Evolutionary conservation across 2,797 vertebrate species (phyloP).

Genomic region (Tiaroga cobitis): DNA sequence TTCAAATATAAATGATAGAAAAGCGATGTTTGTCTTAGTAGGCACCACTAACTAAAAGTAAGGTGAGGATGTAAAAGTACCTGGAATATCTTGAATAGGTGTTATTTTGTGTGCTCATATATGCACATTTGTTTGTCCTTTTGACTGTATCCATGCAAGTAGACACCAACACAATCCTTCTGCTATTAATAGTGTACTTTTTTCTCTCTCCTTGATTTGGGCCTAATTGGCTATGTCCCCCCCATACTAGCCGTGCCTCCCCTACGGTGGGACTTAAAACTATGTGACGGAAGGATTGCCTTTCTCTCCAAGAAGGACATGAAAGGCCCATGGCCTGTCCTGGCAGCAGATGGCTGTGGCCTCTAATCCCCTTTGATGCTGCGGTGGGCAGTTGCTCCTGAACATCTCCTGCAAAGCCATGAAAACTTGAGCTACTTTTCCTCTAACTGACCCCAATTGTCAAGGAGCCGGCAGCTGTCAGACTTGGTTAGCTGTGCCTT

Average conservation of each 20-base stretch:
- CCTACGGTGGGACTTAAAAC: constrained; percentile 36
- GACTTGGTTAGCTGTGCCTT: constrained; percentile 78
- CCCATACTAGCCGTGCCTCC: constrained; percentile 30
- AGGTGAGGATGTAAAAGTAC: not conserved
- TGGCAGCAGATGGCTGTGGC: constrained; percentile 81
- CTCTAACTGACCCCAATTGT: constrained; percentile 84
- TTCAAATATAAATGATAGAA: not conserved
- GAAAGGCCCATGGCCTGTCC: constrained; percentile 77
- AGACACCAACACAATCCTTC: not conserved
- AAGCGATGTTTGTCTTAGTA: not conserved
- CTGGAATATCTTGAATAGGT: not conserved
- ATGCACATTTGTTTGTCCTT: constrained; percentile 1
- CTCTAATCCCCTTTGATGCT: constrained; percentile 85
- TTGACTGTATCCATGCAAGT: not conserved
- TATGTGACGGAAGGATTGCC: constrained; percentile 49
- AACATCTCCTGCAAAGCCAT: constrained; percentile 81
- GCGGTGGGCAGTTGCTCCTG: constrained; percentile 80
- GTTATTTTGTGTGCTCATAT: not conserved
- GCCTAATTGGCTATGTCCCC: constrained; percentile 45
- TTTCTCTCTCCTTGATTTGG: constrained; percentile 33
- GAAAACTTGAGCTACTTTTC: constrained; percentile 85
- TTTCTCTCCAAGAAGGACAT: constrained; percentile 71
- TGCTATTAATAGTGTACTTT: constrained; percentile 32
- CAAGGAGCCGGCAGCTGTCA: constrained; percentile 82
- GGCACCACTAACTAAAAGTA: not conserved